These are phyloP conservation scores for Anastrepha obliqua DNA, from an alignment of 1,140 invertebrate species.

Conservation along the genomic window DNA sequence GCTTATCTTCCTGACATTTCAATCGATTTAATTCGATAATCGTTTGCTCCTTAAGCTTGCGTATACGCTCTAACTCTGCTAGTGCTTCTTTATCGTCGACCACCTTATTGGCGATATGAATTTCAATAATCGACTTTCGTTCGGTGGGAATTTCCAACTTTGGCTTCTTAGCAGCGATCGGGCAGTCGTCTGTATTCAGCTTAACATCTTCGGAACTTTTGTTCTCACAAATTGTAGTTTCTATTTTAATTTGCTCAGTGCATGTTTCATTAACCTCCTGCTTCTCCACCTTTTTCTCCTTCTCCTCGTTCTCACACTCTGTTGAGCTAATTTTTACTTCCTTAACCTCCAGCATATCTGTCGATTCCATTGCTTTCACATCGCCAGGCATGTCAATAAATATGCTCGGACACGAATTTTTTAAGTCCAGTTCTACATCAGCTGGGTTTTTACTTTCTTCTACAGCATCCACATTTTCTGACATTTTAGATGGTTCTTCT, in stretches of 20 bases:
- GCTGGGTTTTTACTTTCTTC: background rate
- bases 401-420: background rate
- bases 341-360: background rate
- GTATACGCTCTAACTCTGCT: slow-evolving; percentile 24
- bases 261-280: background rate
- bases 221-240: background rate
- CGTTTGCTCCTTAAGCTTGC: slow-evolving; percentile 18
- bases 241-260: background rate
- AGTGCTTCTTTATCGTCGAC: background rate
- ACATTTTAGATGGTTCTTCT: background rate
- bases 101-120: slow-evolving; percentile 54
- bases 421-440: background rate
- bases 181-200: background rate
- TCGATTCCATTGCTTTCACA: too few species aligned
- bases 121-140: slow-evolving; percentile 55
- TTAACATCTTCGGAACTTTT: background rate
- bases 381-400: too few species aligned
- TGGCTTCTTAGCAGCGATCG: background rate
- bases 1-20: slow-evolving; percentile 32
- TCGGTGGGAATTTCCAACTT: slow-evolving; percentile 15
- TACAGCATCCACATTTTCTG: background rate
- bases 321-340: background rate
- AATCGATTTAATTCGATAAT: slow-evolving; percentile 23
- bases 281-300: background rate
- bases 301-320: background rate